Conservation (phyloP, 2,888 invertebrate genomes). For the Blastobasis lacticolella region DNA sequence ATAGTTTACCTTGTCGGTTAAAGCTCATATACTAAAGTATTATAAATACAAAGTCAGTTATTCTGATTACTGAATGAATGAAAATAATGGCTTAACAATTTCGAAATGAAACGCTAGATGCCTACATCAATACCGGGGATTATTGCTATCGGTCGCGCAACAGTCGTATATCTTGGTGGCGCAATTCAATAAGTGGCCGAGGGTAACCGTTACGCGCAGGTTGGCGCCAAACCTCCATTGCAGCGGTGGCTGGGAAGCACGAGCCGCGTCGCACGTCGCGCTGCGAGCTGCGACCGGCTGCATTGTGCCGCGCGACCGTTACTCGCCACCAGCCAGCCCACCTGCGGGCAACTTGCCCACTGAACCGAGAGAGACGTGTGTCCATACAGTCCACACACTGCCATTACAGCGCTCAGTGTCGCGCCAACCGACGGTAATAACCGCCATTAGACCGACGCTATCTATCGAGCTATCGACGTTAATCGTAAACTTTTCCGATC, state of each 20-base stretch:
- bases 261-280: not conserved
- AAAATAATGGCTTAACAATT: too few relatives aligned
- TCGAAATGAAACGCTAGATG: too few relatives aligned
- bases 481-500: too few relatives aligned
- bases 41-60: too few relatives aligned
- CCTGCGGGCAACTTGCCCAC: constrained; percentile 59
- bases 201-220: constrained; percentile 5
- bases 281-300: constrained; percentile 6
- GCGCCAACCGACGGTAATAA: not conserved
- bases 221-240: constrained; percentile 29
- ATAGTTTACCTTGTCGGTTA: constrained; percentile 11
- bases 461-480: too few relatives aligned
- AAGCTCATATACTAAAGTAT: too few relatives aligned
- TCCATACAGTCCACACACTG: constrained; percentile 38
- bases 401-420: not conserved
- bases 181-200: too few relatives aligned
- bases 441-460: not conserved
- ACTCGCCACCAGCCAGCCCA: constrained; percentile 67
- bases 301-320: constrained; percentile 44
- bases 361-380: constrained; percentile 62
- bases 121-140: too few relatives aligned
- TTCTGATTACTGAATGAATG: too few relatives aligned
- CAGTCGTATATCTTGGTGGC: too few relatives aligned
- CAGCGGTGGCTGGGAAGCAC: constrained; percentile 7
- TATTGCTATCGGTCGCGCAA: too few relatives aligned